A percentile compares a stretch with the other conserved stretches of the same genome.
phyloP scores from a whole-genome alignment of 2,113 vertebrate species.

The Lepus americanus region DNA sequence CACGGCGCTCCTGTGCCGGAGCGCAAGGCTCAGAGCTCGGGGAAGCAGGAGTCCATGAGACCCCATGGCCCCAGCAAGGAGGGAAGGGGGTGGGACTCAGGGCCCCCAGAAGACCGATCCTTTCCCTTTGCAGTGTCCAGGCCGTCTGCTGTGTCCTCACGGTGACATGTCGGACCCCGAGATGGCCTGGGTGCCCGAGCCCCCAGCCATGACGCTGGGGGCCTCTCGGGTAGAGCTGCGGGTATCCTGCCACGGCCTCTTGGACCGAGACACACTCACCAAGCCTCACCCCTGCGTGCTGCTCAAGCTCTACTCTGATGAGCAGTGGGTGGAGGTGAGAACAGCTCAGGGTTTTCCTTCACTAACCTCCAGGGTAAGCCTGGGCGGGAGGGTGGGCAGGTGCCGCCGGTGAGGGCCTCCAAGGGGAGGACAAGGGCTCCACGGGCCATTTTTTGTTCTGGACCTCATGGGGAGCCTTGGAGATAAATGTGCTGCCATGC shows the following conservation, averaged over 20 bases:
- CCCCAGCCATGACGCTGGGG: conserved; percentile 92
- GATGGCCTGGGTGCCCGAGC: conserved; percentile 84
- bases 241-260: conserved; percentile 92
- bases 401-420: background rate
- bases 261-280: conserved; percentile 91
- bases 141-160: conserved; percentile 51
- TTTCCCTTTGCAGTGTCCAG: conserved; percentile 23
- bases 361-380: background rate
- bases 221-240: conserved; percentile 93
- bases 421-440: background rate
- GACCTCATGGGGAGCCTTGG: background rate
- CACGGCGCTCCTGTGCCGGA: background rate
- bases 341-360: background rate
- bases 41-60: background rate
- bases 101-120: background rate
- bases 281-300: conserved; percentile 93
- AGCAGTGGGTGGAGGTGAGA: conserved; percentile 93
- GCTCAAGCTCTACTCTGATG: conserved; percentile 92
- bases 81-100: background rate
- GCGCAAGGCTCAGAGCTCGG: background rate
- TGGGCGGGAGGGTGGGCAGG: background rate
- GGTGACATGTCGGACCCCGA: conserved; percentile 87
- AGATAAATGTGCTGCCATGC: background rate
- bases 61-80: background rate
- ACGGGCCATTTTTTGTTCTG: background rate